Percentiles rank a stretch among this genome's conserved stretches.
Evolutionary conservation across 2,113 vertebrate species (phyloP).

Genomic region (Gobio gobio): DNA sequence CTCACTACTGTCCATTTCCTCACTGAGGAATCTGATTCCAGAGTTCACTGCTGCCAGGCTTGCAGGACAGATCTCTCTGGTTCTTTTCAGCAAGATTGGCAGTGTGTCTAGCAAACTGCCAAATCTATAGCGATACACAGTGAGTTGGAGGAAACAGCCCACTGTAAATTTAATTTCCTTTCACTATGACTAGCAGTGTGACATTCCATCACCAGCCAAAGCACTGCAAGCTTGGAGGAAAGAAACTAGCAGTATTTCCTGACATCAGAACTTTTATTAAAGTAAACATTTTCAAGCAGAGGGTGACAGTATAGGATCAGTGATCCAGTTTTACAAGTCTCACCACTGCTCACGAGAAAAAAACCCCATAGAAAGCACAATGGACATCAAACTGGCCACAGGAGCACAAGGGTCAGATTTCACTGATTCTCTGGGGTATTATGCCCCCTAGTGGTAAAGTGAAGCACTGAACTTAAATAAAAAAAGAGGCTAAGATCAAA

Average conservation of each 20-base stretch:
- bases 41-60: conserved; percentile 20
- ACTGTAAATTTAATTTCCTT: conserved; percentile 33
- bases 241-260: not conserved
- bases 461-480: not conserved
- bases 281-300: not conserved
- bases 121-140: conserved; percentile 12
- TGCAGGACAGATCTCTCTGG: not conserved
- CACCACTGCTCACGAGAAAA: not conserved
- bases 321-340: not conserved
- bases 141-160: not conserved
- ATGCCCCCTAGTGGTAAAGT: not conserved
- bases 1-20: conserved; percentile 7
- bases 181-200: conserved; percentile 27
- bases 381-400: not conserved
- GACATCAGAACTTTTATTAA: not conserved
- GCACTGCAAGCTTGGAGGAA: not conserved
- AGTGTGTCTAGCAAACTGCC: conserved; percentile 38
- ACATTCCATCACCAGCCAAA: conserved; percentile 19
- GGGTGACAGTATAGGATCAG: not conserved
- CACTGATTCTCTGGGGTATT: conserved; percentile 1
- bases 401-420: not conserved
- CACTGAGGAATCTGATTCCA: not conserved
- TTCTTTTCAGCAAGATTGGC: conserved; percentile 29
- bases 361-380: not conserved
- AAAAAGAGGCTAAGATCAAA: not conserved